Evolutionary conservation across 2,888 invertebrate genomes (phyloP).

Genomic region (Eledona agricola): DNA sequence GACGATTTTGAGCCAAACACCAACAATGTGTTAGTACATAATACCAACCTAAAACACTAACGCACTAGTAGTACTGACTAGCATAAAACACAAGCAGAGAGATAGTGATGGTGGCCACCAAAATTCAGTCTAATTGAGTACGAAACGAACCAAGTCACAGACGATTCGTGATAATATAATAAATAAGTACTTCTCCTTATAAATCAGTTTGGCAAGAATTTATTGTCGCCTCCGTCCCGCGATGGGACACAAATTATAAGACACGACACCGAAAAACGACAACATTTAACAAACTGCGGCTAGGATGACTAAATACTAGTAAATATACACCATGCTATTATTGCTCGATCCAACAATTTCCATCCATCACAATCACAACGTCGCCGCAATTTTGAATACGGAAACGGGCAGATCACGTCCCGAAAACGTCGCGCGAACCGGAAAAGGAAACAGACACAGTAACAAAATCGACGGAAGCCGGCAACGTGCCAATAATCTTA

Average conservation of each 20-base stretch:
- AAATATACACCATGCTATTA: too few species aligned
- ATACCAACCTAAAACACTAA: constrained; percentile 25
- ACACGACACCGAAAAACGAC: constrained; percentile 20
- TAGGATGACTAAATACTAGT: too few species aligned
- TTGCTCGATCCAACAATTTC: too few species aligned
- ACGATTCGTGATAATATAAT: constrained; percentile 19
- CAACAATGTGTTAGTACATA: constrained; percentile 33
- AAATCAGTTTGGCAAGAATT: constrained; percentile 39
- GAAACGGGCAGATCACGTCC: constrained; percentile 36
- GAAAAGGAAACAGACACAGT: constrained; percentile 45
- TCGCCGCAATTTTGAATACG: constrained; percentile 27
- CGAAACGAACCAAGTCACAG: constrained; percentile 29
- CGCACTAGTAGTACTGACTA: constrained; percentile 48
- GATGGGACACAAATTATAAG: constrained; percentile 5
- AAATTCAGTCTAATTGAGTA: constrained; percentile 38
- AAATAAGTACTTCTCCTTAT: constrained; percentile 29
- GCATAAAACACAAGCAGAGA: constrained; percentile 47
- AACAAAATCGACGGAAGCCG: constrained; percentile 37
- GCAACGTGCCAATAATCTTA: constrained; percentile 41
- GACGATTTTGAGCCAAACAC: constrained; percentile 24
- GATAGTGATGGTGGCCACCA: constrained; percentile 29
- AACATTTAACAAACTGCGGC: background rate
- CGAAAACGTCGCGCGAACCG: constrained; percentile 35
- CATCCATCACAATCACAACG: too few species aligned
- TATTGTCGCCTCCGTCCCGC: constrained; percentile 31